These are phyloP conservation scores for Hydractinia symbiolongicarpus DNA, from an alignment of 30 jellyfish, hydroid and myxozoan species.

Conservation along the genomic window DNA sequence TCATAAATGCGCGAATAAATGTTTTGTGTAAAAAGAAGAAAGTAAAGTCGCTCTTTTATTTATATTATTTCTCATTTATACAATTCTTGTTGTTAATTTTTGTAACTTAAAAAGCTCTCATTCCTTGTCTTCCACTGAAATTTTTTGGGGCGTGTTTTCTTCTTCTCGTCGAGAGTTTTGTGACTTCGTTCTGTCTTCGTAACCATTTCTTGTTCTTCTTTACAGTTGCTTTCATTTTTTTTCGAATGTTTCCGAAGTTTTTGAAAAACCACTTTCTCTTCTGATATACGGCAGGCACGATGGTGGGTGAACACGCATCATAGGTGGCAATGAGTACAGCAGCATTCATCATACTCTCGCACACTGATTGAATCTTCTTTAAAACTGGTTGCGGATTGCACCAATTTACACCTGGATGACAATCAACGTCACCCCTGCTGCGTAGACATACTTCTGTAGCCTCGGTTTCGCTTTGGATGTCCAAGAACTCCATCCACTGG, in stretches of 20 bases:
- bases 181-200: not conserved
- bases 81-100: too few relatives aligned
- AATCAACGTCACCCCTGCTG: too few relatives aligned
- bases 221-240: not conserved
- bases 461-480: too few relatives aligned
- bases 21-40: too few relatives aligned
- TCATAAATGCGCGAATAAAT: too few relatives aligned
- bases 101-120: too few relatives aligned
- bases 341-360: conserved; percentile 9
- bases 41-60: too few relatives aligned
- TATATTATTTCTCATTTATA: too few relatives aligned
- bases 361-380: not conserved
- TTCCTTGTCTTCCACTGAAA: too few relatives aligned
- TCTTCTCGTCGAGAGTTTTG: not conserved
- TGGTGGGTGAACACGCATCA: not conserved
- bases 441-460: too few relatives aligned
- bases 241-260: not conserved
- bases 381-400: not conserved
- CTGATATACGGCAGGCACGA: not conserved
- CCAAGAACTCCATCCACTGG: too few relatives aligned
- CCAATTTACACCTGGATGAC: too few relatives aligned
- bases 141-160: not conserved
- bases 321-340: conserved; percentile 11
- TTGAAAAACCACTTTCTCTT: not conserved
- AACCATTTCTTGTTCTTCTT: not conserved